These are phyloP conservation scores for Hirundo rustica DNA, from an alignment of 2,797 vertebrate genomes.

Conservation along the genomic window DNA sequence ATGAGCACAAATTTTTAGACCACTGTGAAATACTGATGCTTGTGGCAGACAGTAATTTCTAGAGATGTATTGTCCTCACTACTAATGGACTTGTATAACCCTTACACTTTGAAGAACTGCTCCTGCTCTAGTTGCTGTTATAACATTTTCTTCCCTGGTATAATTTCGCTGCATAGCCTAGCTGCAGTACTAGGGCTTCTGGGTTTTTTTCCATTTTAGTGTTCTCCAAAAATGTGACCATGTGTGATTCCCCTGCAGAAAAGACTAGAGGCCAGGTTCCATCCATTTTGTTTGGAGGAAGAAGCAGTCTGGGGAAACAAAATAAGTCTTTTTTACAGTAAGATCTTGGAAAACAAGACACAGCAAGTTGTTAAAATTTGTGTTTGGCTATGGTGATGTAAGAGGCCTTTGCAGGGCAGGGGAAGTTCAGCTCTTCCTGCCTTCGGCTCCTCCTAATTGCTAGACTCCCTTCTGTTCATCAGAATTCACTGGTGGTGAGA, in stretches of 20 bases:
- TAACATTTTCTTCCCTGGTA: neutral
- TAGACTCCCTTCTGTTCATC: neutral
- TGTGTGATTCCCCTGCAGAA: neutral
- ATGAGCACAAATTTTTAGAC: neutral
- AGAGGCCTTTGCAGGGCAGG: neutral
- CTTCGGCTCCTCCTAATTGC: neutral
- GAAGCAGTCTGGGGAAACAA: neutral
- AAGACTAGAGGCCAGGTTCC: neutral
- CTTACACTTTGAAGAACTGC: neutral
- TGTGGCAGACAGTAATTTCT: neutral
- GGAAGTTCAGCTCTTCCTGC: neutral
- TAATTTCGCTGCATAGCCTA: neutral
- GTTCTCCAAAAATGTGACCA: neutral
- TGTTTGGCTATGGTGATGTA: neutral
- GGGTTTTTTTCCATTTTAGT: neutral
- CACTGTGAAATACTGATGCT: neutral
- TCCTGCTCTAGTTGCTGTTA: neutral
- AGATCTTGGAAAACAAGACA: neutral
- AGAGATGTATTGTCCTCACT: neutral
- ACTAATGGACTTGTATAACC: neutral
- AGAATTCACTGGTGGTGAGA: neutral
- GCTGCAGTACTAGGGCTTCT: neutral
- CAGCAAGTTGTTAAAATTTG: neutral
- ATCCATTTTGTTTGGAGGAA: neutral
- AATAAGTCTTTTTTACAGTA: neutral